A percentile compares a stretch with the other conserved stretches of the same genome.
phyloP scores from a whole-genome alignment of 2,797 vertebrate genomes.

The Telmatherina bonti region DNA sequence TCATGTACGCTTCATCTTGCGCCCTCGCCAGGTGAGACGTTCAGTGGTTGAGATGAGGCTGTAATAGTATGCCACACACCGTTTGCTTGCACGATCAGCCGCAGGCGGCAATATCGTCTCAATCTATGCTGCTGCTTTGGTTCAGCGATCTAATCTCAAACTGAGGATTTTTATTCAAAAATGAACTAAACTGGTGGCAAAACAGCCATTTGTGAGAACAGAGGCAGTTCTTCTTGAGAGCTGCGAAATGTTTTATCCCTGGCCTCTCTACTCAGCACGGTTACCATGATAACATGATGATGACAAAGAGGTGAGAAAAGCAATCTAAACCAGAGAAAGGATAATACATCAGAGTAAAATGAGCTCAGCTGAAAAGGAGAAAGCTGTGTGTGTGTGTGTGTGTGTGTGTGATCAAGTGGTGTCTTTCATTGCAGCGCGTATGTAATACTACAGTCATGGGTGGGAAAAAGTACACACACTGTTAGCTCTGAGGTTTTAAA shows the following conservation, averaged over 20 bases:
- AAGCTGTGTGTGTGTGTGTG: not conserved
- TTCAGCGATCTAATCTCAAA: slow-evolving; percentile 25
- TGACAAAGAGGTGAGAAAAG: slow-evolving; percentile 74
- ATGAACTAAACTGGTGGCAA: slow-evolving; percentile 22
- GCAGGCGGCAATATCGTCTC: slow-evolving; percentile 33
- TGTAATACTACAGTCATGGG: not conserved
- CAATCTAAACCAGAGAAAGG: slow-evolving; percentile 59
- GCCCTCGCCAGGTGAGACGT: slow-evolving; percentile 15
- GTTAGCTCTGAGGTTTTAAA: not conserved
- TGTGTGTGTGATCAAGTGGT: slow-evolving; percentile 6
- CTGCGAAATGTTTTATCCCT: slow-evolving; percentile 30
- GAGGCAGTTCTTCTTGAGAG: slow-evolving; percentile 23
- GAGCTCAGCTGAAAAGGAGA: slow-evolving; percentile 40
- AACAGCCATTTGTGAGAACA: slow-evolving; percentile 28
- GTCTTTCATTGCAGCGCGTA: not conserved
- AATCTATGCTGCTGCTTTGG: not conserved
- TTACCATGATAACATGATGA: slow-evolving; percentile 76
- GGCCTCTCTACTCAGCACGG: slow-evolving; percentile 55
- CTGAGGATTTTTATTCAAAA: slow-evolving; percentile 24
- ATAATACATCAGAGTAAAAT: slow-evolving; percentile 56
- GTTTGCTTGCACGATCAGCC: slow-evolving; percentile 44
- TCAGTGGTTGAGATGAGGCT: slow-evolving; percentile 23
- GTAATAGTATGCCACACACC: slow-evolving; percentile 40
- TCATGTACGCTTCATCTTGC: slow-evolving; percentile 33
- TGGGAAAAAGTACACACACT: not conserved